These are phyloP conservation scores for Onychostoma macrolepis DNA, from an alignment of 2,113 vertebrate species.

Conservation along the genomic window DNA sequence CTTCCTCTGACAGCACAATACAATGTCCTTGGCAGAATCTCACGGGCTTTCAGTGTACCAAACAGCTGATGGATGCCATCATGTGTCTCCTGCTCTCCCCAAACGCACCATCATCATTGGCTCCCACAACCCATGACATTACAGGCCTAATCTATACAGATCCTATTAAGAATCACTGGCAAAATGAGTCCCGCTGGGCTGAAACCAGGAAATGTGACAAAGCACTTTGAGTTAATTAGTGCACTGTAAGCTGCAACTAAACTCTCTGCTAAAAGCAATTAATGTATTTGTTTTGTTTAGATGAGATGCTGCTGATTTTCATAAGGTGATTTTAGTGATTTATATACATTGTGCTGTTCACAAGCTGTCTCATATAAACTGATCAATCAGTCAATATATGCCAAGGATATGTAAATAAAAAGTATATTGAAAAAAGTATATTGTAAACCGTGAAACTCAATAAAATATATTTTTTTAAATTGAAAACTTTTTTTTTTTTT, in stretches of 20 bases:
- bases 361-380: background rate
- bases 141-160: constrained; percentile 67
- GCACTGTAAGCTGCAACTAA: constrained; percentile 4
- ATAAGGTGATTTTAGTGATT: background rate
- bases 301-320: background rate
- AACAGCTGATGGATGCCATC: constrained; percentile 72
- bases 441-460: too few species aligned
- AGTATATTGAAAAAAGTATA: too few species aligned
- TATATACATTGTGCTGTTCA: background rate
- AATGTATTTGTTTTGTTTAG: background rate
- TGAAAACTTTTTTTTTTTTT: too few species aligned
- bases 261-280: background rate
- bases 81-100: constrained; percentile 70
- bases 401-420: too few species aligned
- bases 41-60: constrained; percentile 51
- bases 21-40: constrained; percentile 80
- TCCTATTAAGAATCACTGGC: constrained; percentile 71
- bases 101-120: constrained; percentile 68
- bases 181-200: constrained; percentile 65
- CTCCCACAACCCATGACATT: constrained; percentile 68
- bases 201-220: background rate
- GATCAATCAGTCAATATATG: background rate
- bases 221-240: constrained; percentile 10
- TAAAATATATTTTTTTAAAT: too few species aligned
- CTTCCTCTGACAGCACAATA: constrained; percentile 74